Evolutionary conservation across 2,888 invertebrate species (phyloP), one percentile per base, ranked within the genome.

Genomic region (Eulithis testata): DNA sequence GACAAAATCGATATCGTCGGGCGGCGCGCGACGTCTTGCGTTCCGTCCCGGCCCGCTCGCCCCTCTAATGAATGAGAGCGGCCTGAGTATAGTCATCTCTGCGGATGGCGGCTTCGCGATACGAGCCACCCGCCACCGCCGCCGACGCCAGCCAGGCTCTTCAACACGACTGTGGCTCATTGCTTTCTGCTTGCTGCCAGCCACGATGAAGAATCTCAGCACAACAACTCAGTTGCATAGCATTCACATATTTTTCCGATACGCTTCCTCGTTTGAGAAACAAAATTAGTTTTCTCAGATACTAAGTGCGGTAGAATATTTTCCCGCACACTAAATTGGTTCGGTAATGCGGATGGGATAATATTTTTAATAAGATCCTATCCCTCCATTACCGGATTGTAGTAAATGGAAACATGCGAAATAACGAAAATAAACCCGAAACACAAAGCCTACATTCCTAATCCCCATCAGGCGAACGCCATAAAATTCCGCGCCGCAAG

Each of bases 61-160:
- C 90, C 90, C 90, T 88, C 88, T 89, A 90, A 91, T 93, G 91
- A 92, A 93, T 93, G 92, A 91, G 90, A 91, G 89, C 89, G 90
- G 86, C 84, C 90, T 88, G 88, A 86, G 84, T 90, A 88, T 87
- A 91, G 88, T 89, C 90, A 91, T 89, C 89, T 90, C 90, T 89
- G 90, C 88, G 90, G 90, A 87, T 88, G 89, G 89, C 87, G 88
- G 87, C 82, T 84, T 79, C 76, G 80, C 83, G 87, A 85, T 86
- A 86, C 80, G 82, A 86, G 84, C 84, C 81, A 84, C 81, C 78
- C 79, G 77, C 78, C 80, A 80, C 78, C 79, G 77, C 78, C 80
- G 75, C 76, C 77, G 80, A 78, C 80, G 75, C 76, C 77, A 80
- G 77, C 84, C 78, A 78, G 78, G 80, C 81, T 77, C 74, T 75